Evolutionary conservation across 23 tunicate genomes (phyloP), one percentile per base, ranked within the genome.

Genomic region (Oikopleura dioica): DNA sequence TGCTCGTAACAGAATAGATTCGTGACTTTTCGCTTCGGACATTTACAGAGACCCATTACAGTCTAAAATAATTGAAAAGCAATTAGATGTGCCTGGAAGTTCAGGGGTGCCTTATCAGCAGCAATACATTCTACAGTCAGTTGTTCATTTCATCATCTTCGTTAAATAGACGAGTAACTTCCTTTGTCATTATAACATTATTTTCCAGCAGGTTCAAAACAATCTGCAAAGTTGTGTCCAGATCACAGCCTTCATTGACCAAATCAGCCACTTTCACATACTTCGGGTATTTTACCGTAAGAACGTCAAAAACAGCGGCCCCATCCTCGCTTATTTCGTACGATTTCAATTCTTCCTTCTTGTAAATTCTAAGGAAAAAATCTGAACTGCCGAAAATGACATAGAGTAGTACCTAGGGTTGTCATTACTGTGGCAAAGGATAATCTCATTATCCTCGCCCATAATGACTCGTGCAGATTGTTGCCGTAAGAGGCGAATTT

Each of bases 11-110:
- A 89, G 75, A 89, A 89, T 68, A 89, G 51, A 77, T 84, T 89
- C 30, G 96, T 89, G 4, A 89, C 96, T 82, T 89, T 89, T n/a
- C 96, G 81, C 58, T 89, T 89, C 23, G 96, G 96, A 51, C 96
- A 89, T 76, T 89, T 89, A 36, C 96, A 89, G 0, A 89, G 81
- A 0, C 96, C 96, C 96, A 89, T 89, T 21, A n/a, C n/a, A n/a
- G n/a, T n/a, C n/a, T n/a, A n/a, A n/a, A n/a, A n/a, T n/a, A n/a
- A n/a, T n/a, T n/a, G n/a, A n/a, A n/a, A n/a, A n/a, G n/a, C n/a
- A n/a, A n/a, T n/a, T n/a, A n/a, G n/a, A n/a, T n/a, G n/a, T n/a
- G n/a, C n/a, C n/a, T n/a, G n/a, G n/a, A n/a, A n/a, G n/a, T n/a
- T n/a, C n/a, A n/a, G n/a, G n/a, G n/a, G n/a, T n/a, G n/a, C n/a